phyloP scores from a whole-genome alignment of 2,113 vertebrate species.

The Etheostoma spectabile region DNA sequence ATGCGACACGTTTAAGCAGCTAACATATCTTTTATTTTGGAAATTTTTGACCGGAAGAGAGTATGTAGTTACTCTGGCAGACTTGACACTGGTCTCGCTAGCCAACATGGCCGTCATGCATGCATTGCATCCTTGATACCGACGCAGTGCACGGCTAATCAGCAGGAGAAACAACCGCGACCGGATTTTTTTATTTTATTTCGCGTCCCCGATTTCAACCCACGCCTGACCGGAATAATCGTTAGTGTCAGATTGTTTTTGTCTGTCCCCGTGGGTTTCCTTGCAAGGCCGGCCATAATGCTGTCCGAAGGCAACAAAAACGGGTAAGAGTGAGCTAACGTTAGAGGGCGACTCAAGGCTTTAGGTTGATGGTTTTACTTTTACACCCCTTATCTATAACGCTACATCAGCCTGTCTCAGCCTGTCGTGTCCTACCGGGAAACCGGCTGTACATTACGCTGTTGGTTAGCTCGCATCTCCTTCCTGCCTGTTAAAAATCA shows the following conservation, averaged over 20 bases:
- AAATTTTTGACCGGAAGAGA: constrained; percentile 52
- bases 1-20: constrained; percentile 9
- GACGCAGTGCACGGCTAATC: constrained; percentile 80
- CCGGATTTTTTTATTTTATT: constrained; percentile 15
- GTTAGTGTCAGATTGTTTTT: constrained; percentile 27
- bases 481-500: constrained; percentile 20
- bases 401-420: not conserved
- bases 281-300: constrained; percentile 77
- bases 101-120: constrained; percentile 86
- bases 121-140: constrained; percentile 81
- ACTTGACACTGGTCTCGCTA: constrained; percentile 62
- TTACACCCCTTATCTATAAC: constrained; percentile 12
- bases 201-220: constrained; percentile 51
- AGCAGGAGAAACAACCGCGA: constrained; percentile 37
- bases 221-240: constrained; percentile 40
- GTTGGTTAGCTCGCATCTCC: constrained; percentile 14
- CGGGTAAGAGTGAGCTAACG: constrained; percentile 81
- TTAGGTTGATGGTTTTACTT: constrained; percentile 55
- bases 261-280: constrained; percentile 36
- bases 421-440: constrained; percentile 7
- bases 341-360: constrained; percentile 63
- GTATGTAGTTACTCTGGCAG: constrained; percentile 2
- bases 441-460: not conserved
- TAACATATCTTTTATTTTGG: constrained; percentile 53
- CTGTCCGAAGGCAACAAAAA: constrained; percentile 88